These are phyloP conservation scores for Strongylocentrotus purpuratus DNA, from an alignment of 35 echinoderm and acorn worm species.

Conservation along the genomic window DNA sequence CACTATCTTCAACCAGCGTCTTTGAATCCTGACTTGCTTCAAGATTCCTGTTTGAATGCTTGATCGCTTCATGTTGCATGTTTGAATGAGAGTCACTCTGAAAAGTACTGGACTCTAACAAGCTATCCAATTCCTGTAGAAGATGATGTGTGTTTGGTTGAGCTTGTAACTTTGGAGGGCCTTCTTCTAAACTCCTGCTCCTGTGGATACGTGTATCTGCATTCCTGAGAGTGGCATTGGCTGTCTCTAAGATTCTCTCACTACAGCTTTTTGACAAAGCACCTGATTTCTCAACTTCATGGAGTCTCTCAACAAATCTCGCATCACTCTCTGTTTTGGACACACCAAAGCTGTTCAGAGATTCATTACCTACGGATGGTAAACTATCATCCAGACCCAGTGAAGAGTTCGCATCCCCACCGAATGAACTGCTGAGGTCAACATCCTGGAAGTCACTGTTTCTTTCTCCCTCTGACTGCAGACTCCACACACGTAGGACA, in stretches of 20 bases:
- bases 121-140: conserved; percentile 38
- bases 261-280: not conserved
- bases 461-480: not conserved
- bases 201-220: not conserved
- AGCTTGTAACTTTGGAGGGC: not conserved
- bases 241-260: not conserved
- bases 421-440: not conserved
- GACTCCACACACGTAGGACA: conserved; percentile 35
- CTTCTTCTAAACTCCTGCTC: not conserved
- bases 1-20: not conserved
- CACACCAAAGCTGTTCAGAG: not conserved
- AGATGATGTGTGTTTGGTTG: conserved; percentile 31
- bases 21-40: not conserved
- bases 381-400: not conserved
- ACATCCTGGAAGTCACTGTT: not conserved
- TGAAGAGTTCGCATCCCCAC: not conserved
- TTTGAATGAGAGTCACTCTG: not conserved
- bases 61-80: not conserved
- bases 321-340: not conserved
- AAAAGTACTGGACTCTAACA: not conserved
- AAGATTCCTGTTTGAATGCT: not conserved
- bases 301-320: not conserved
- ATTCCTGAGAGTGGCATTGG: not conserved
- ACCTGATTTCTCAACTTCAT: not conserved
- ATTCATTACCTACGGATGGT: not conserved